Evolutionary conservation across 1,140 invertebrate genomes (phyloP), one percentile per base, ranked within the genome.

Genomic region (Manduca sexta): DNA sequence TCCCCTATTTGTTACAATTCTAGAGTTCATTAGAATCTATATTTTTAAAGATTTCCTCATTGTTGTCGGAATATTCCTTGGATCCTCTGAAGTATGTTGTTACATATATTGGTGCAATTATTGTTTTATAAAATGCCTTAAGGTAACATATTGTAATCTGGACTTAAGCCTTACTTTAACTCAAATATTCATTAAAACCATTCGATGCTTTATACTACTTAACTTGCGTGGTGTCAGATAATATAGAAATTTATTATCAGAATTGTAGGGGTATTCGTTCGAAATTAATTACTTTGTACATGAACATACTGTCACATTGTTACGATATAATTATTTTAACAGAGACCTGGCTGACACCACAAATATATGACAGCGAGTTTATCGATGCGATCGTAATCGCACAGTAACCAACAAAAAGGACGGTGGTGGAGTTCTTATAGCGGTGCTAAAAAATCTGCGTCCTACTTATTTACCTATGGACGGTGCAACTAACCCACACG

Each of bases 211-310:
- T 21, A 21, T 7, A 21, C 2, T 21, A 21, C n/a, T n/a, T n/a
- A 21, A 21, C 2, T 3, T 21, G 7, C 21, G 21, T 21, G 21
- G 7, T 21, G 21, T 21, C 21, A 21, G 10, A 38, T 38, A 34
- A 34, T 12, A 3, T 45, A 11, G 12, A 12, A 26, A 11, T 52
- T 10, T 52, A 45, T 26, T 52, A 52, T 42, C 49, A 52, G 40
- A 52, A 52, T 37, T 52, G 49, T 18, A 45, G 49, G n/a, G 49
- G 45, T 10, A 14, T 44, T 29, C 35, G 33, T 16, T 47, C 44
- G 1, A 48, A 53, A 34, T 14, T 53, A 10, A 21, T 38, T 21
- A 43, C 31, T 3, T 12, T 50, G 10, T 33, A 44, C 13, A 44
- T 43, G 40, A 50, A 50, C 12, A 50, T 43, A 26, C 11, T 43